Evolutionary conservation across 2,888 invertebrate species (phyloP), one percentile per base, ranked within the genome.

Genomic region (Uloborus plumipes): DNA sequence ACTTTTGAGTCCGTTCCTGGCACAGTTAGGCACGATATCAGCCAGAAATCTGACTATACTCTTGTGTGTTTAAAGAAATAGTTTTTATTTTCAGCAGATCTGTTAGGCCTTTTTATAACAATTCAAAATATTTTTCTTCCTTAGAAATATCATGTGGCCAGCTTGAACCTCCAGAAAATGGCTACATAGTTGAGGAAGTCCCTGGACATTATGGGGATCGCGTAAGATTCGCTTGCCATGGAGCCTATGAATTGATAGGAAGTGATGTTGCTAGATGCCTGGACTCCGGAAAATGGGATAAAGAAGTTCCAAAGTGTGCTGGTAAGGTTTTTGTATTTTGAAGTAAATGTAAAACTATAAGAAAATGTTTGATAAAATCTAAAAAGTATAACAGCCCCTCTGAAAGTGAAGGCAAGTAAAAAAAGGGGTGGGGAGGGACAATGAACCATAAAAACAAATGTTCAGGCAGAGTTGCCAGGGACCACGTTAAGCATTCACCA

Each of bases 201-300:
- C 49, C 77, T 53, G 83, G 83, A 51, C 77, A 77, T 50, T 83
- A 73, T 51, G 95, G 94, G 6, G 94, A 94, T 0, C 91, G 93
- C 58, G 94, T 94, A 0, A 93, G 93, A 87, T 96, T 95, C 88
- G 92, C 92, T 70, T 96, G 96, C 88, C 93, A 94, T 18, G 92
- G 93, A 86, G 96, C 96, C 0, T 93, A 93, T 87, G 92, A 91
- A 77, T 91, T 96, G 89, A 92, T 93, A 85, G 96, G 96, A 51
- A 77, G 69, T 59, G 74, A 73, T 6, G 69, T 58, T 0, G 53
- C 73, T 0, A 47, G 50, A 16, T 84, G 84, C 15, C 55, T 75
- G 49, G 79, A 77, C 4, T 67, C 71, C 16, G 84, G 84, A 13
- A 73, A 72, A 59, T 84, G 84, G 84, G 70, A 77, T 47, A 76